phyloP scores from a whole-genome alignment of 1,140 invertebrate genomes.

The Atopsyche davidsoni region DNA sequence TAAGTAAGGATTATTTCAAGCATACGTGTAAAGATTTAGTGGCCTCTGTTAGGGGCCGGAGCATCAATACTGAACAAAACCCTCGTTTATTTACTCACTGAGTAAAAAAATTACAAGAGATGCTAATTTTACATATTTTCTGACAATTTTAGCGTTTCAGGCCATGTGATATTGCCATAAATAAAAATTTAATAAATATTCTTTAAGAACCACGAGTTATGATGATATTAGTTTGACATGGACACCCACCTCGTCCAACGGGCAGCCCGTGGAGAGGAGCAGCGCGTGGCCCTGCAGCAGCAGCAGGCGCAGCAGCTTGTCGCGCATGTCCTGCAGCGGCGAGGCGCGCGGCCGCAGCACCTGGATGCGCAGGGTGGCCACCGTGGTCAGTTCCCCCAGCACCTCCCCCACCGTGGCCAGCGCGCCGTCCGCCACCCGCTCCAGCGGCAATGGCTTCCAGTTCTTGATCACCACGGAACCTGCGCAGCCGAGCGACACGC shows the following conservation, averaged over 20 bases:
- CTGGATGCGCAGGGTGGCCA: constrained; percentile 84
- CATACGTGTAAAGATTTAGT: too few relatives aligned
- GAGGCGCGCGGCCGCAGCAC: constrained; percentile 75
- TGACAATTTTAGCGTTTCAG: too few relatives aligned
- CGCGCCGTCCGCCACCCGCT: constrained; percentile 81
- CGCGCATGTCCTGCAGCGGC: constrained; percentile 80
- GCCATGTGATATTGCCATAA: too few relatives aligned
- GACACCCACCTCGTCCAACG: constrained; percentile 79
- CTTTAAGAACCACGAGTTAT: too few relatives aligned
- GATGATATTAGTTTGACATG: not conserved
- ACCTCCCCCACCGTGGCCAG: constrained; percentile 86
- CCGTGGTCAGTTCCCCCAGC: constrained; percentile 82
- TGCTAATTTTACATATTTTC: too few relatives aligned
- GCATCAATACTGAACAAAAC: too few relatives aligned
- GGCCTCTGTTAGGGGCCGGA: too few relatives aligned
- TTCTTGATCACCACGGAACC: constrained; percentile 87
- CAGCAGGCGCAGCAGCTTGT: constrained; percentile 83
- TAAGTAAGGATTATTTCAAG: too few relatives aligned
- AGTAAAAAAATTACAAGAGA: too few relatives aligned
- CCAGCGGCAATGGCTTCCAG: constrained; percentile 87
- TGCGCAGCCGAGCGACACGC: too few relatives aligned
- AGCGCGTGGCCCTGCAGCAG: constrained; percentile 81
- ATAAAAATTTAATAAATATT: too few relatives aligned
- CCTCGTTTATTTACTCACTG: too few relatives aligned
- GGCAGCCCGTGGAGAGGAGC: constrained; percentile 81